Conservation (phyloP, 2,113 vertebrate species). For the Chitala chitala region DNA sequence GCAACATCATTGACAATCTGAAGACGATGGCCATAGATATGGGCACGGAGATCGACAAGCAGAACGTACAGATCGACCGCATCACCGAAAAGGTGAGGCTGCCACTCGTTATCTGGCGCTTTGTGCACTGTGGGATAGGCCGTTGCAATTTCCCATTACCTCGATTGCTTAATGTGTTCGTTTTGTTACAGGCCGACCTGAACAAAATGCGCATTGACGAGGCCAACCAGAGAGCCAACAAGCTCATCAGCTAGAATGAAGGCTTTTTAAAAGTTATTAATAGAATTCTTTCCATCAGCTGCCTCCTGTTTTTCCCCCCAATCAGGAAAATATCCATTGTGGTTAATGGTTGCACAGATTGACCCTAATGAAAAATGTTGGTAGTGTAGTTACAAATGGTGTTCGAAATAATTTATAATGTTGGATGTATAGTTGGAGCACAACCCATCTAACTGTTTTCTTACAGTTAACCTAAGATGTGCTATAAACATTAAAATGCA, state of each 20-base stretch:
- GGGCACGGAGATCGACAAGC: constrained; percentile 87
- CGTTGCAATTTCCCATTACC: not conserved
- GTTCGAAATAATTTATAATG: no score
- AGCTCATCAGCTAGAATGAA: constrained; percentile 72
- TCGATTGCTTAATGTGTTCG: not conserved
- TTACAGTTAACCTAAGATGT: no score
- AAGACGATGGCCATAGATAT: constrained; percentile 88
- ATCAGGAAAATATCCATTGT: not conserved
- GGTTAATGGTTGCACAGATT: no score
- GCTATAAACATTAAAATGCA: no score
- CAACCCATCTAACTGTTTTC: no score
- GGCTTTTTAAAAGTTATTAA: constrained; percentile 32
- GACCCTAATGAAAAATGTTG: no score
- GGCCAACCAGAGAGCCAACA: constrained; percentile 87
- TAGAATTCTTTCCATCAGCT: constrained; percentile 14
- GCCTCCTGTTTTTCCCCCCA: constrained; percentile 26
- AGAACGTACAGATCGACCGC: constrained; percentile 79
- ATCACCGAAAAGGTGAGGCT: constrained; percentile 78
- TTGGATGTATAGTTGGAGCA: no score
- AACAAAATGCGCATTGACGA: constrained; percentile 83
- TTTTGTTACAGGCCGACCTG: constrained; percentile 76
- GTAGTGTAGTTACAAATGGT: no score
- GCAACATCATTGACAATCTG: constrained; percentile 83
- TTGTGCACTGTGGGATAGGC: not conserved
- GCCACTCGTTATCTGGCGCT: not conserved